Evolutionary conservation across 2,797 vertebrate species (phyloP), one percentile per base, ranked within the genome.

Genomic region (Melanotaenia nigrans): DNA sequence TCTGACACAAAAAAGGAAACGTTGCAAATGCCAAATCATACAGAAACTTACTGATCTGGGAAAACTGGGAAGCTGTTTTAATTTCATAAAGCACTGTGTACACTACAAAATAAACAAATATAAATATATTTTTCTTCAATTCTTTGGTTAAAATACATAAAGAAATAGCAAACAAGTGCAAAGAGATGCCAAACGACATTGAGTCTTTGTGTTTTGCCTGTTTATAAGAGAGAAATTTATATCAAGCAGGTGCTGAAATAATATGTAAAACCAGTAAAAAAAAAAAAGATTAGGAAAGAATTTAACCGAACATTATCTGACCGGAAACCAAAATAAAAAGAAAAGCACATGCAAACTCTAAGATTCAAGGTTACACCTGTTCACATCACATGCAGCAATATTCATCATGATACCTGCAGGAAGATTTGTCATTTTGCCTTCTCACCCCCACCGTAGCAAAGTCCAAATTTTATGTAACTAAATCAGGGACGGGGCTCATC

Each of bases 391-490:
- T 55, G 28, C 13, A 66, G 57, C 35, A 33, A 7, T 5, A 6
- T 33, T 8, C 32, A 33, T 33, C 7, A 8, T 61, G 35, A 77
- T 54, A 58, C 61, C 75, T 60, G 55, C 24, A 65, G 72, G 69
- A 36, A 2, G 35, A 55, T 64, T 6, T 55, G 35, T 68, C 25
- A 58, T 30, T 68, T 49, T 40, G 24, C 33, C 24, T 54, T 40
- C n/a, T 40, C 40, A 68, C 24, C 68, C 33, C 47, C 38, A 61
- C 1, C 20, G 47, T 38, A 40, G n/a, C 51, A 75, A 58, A 68
- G 38, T 35, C 61, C 59, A 74, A 13, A 40, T 40, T 14, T 3
- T 40, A 40, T 33, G 28, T 22, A 56, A 66, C 53, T 42, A n/a
- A 24, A 57, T 56, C 16, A 57, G 55, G 11, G 16, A 56, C n/a